Evolutionary conservation across 2,797 vertebrate genomes (phyloP), one percentile per base, ranked within the genome.

Genomic region (Masticophis lateralis): DNA sequence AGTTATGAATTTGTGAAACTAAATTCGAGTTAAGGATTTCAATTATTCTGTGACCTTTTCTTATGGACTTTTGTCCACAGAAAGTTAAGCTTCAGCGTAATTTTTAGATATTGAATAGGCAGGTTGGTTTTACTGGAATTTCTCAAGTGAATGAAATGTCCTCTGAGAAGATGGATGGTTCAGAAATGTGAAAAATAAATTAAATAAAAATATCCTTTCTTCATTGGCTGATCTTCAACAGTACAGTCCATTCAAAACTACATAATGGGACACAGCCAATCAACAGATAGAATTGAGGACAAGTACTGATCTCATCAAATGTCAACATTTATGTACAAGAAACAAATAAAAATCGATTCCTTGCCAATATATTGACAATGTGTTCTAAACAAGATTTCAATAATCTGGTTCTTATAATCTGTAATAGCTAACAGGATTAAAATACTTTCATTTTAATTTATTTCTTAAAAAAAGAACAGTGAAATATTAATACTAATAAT

Each of bases 21-120:
- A 56, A 91, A 92, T 22, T 61, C 53, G 51, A 79, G 32, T 93
- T 94, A 92, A 91, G 37, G 56, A 59, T 69, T 74, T 51, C 88
- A 74, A 57, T 20, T 94, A 90, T 22, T 63, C 89, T 91, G 11
- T 79, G 89, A 60, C 32, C 56, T 91, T 92, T 94, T 91, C 51
- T 91, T 66, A 87, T 63, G 60, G 18, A 60, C 55, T 47, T 59
- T 47, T 37, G 47, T 61, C 28, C 87, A 91, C 56, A 56, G 32
- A 92, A 93, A 90, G 28, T 89, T 92, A 20, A 89, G 57, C 20
- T 74, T 5, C 22, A 25, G 47, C 12, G 28, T 60, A 87, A 57
- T 37, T 18, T 89, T 59, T 56, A 83, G 28, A 47, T 27, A 63
- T 11, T 61, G 56, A 16, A 57, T 59, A 61, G n/a, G 55, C 74